A percentile compares a stretch with the other conserved stretches of the same genome.
phyloP scores from a whole-genome alignment of 2,888 invertebrate species.

The Ethmia dodecea region DNA sequence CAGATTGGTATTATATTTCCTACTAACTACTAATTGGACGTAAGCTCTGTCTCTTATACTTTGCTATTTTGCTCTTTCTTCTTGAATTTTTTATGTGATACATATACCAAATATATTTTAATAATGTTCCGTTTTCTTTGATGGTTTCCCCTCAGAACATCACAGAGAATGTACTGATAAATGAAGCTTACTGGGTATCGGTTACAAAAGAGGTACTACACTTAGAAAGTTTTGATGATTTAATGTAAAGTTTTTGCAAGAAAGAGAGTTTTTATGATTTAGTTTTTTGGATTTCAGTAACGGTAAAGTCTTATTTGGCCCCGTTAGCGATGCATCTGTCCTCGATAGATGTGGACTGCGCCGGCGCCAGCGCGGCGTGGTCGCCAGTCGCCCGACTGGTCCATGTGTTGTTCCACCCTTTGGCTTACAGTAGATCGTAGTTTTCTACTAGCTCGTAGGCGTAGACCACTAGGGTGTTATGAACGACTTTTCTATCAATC shows the following conservation, averaged over 20 bases:
- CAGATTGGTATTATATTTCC: slow-evolving; percentile 64
- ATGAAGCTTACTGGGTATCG: slow-evolving; percentile 95
- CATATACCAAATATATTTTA: slow-evolving; percentile 51
- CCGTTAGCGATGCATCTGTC: slow-evolving; percentile 79
- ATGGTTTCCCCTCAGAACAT: slow-evolving; percentile 92
- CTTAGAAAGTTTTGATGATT: slow-evolving; percentile 78
- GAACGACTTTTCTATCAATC: slow-evolving; percentile 74
- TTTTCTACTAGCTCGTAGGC: slow-evolving; percentile 72
- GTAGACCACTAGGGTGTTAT: slow-evolving; percentile 77
- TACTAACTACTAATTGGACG: slow-evolving; percentile 61
- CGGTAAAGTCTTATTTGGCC: slow-evolving; percentile 77
- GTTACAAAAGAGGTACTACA: slow-evolving; percentile 92
- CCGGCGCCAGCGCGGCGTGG: slow-evolving; percentile 30
- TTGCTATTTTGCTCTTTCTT: slow-evolving; percentile 17
- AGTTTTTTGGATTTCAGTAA: slow-evolving; percentile 77
- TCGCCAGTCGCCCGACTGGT: slow-evolving; percentile 41
- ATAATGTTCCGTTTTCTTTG: slow-evolving; percentile 73
- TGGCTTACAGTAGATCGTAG: slow-evolving; percentile 75
- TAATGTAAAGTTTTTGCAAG: slow-evolving; percentile 77
- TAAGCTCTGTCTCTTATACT: slow-evolving; percentile 54
- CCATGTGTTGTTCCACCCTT: slow-evolving; percentile 70
- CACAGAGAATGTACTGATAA: slow-evolving; percentile 96
- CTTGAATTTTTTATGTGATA: slow-evolving; percentile 23
- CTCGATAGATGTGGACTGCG: slow-evolving; percentile 63
- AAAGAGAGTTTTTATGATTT: slow-evolving; percentile 75